A percentile compares a stretch with the other conserved stretches of the same genome.
Conservation (phyloP, 64 coral and sea anemone genomes). For the Stichodactyla mertensii region DNA sequence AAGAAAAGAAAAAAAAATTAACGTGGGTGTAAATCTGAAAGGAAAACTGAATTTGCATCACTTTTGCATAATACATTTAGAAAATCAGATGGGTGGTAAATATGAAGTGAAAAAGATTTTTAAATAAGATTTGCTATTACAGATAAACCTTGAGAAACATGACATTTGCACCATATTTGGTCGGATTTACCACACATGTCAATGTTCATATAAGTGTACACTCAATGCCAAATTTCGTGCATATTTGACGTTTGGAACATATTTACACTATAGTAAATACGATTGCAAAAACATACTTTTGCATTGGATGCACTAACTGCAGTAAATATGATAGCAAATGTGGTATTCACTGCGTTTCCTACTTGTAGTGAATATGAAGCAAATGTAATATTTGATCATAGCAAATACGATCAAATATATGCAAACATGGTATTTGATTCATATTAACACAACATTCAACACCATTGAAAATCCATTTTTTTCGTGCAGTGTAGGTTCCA, state of each 20-base stretch:
- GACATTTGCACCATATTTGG: constrained; percentile 20
- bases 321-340: not conserved
- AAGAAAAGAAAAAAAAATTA: no score
- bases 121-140: constrained; percentile 16
- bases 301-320: not conserved
- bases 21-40: constrained; percentile 24
- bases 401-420: no score
- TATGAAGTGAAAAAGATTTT: constrained; percentile 22
- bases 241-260: not conserved
- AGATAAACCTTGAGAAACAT: constrained; percentile 13
- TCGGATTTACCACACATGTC: constrained; percentile 12
- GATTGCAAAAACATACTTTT: not conserved
- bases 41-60: constrained; percentile 20
- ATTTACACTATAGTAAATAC: not conserved
- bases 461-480: no score
- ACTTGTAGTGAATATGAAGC: no score
- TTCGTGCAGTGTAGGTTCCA: no score
- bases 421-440: no score
- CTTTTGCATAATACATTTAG: constrained; percentile 20
- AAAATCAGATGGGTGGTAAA: constrained; percentile 21
- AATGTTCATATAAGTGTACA: constrained; percentile 11
- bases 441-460: no score
- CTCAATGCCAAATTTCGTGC: not conserved
- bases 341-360: not conserved
- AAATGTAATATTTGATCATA: no score